Percentiles rank a stretch among this genome's conserved stretches.
Evolutionary conservation across 2,797 vertebrate genomes (phyloP).

Genomic region (Tadarida brasiliensis): DNA sequence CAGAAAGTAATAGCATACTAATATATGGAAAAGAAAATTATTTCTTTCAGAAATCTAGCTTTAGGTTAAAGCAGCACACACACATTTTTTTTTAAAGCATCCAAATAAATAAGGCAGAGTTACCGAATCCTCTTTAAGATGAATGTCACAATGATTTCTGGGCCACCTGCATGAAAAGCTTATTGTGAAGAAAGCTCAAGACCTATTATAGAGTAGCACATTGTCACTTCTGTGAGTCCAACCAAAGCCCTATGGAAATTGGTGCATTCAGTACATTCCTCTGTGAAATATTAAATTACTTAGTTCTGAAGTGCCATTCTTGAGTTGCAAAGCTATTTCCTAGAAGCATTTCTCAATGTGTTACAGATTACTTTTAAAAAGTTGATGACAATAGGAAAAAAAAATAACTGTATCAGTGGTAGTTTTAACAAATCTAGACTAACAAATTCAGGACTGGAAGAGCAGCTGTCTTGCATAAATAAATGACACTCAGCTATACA

Average conservation of each 20-base stretch:
- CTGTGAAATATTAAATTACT: slow-evolving; percentile 75
- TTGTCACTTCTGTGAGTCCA: slow-evolving; percentile 66
- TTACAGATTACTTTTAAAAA: slow-evolving; percentile 72
- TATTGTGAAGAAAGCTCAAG: slow-evolving; percentile 63
- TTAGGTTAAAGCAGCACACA: background rate
- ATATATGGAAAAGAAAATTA: background rate
- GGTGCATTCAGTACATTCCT: slow-evolving; percentile 63
- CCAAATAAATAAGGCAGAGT: slow-evolving; percentile 34
- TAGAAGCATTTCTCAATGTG: slow-evolving; percentile 75
- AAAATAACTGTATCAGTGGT: slow-evolving; percentile 65
- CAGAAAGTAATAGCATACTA: background rate
- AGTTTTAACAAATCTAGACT: slow-evolving; percentile 69
- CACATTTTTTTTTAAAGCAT: background rate
- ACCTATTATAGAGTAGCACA: slow-evolving; percentile 51
- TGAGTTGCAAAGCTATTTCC: slow-evolving; percentile 75
- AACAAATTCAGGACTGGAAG: slow-evolving; percentile 40
- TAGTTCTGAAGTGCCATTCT: slow-evolving; percentile 66
- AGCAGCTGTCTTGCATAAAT: slow-evolving; percentile 38
- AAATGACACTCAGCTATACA: slow-evolving; percentile 11
- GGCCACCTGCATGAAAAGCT: background rate
- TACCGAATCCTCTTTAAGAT: slow-evolving; percentile 48
- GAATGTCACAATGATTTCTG: slow-evolving; percentile 65
- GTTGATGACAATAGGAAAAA: slow-evolving; percentile 67
- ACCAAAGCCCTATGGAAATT: slow-evolving; percentile 67
- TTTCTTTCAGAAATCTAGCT: slow-evolving; percentile 33